A percentile compares a stretch with the other conserved stretches of the same genome.
phyloP scores from a whole-genome alignment of 2,113 vertebrate genomes.

The Scophthalmus maximus region DNA sequence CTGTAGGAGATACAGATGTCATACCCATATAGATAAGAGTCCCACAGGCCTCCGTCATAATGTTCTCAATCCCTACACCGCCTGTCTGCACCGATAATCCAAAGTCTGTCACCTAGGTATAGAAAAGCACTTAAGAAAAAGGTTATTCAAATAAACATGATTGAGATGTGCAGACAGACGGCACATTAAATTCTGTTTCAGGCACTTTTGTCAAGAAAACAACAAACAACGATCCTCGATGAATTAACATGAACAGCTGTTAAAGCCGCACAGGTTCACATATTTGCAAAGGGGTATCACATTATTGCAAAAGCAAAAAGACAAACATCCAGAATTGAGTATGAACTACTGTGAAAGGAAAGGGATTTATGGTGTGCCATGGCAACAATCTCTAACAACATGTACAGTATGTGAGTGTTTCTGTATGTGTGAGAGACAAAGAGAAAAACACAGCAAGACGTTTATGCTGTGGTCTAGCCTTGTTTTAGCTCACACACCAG shows the following conservation, averaged over 20 bases:
- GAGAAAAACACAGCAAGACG: conserved; percentile 1
- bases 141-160: conserved; percentile 40
- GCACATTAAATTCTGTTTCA: conserved; percentile 25
- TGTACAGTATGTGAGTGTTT: conserved; percentile 9
- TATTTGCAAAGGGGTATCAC: conserved; percentile 13
- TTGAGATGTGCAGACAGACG: conserved; percentile 28
- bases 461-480: conserved; percentile 46
- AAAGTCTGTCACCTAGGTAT: conserved; percentile 87
- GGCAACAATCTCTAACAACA: conserved; percentile 38
- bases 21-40: conserved; percentile 89
- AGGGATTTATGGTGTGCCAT: conserved; percentile 52
- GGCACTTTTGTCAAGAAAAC: conserved; percentile 30
- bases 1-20: conserved; percentile 42
- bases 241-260: not conserved
- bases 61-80: conserved; percentile 84
- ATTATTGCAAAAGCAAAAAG: conserved; percentile 37
- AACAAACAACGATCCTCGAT: conserved; percentile 13
- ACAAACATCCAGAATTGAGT: conserved; percentile 40
- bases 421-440: conserved; percentile 25
- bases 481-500: conserved; percentile 56
- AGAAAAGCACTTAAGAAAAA: conserved; percentile 44
- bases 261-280: conserved; percentile 31
- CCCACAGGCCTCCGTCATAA: conserved; percentile 87
- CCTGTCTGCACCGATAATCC: conserved; percentile 86
- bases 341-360: conserved; percentile 56